Base-by-base conservation (phyloP, 2,888 invertebrate genomes). In the Drosophila formosana region DNA sequence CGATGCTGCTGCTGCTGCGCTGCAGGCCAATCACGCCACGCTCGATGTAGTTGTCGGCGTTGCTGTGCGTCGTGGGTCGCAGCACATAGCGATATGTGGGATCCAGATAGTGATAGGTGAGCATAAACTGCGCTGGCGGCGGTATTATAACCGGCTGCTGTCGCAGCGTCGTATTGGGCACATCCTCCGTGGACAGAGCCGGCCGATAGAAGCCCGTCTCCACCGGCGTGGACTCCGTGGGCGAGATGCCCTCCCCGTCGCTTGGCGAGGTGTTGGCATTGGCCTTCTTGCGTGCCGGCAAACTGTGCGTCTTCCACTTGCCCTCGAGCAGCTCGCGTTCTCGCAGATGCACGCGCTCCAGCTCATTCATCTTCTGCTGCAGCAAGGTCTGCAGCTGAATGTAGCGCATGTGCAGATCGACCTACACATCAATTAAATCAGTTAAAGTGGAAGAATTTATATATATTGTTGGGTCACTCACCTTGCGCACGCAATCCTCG, bases 401-500 rank as follows among this genome's bases (percentile, higher is more conserved):
- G 90, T 97, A 97, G 69, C 98, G 95, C 94, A 98, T 97, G 91
- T 98, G 98, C 0, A 99, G 94, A 89, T 98, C 97, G 41, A 98
- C 92, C 92, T 91, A 28, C 0, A n/a, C 28, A 1, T 3, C 7
- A 57, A 18, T 30, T 0, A 4, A 8, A 7, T 26, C 6, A 26
- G 32, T 58, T 45, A 34, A 30, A 0, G 13, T 26, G 13, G n/a
- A 3, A 3, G 0, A n/a, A 5, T 1, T 18, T 2, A 18, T 18
- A 18, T 18, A 18, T 2, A 18, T 18, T 1, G 3, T 11, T 11
- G 3, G 11, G 8, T 34, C 4, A 52, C 80, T 81, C 90, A 97
- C 97, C 94, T 98, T 99, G 69, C 97, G 94, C 1, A 98, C 98
- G 89, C 98, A 98, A 91, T 99, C 98, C 93, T 99, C 98, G 91